Evolutionary conservation across 1,140 invertebrate species (phyloP).

Genomic region (Apocrypta bakeri): DNA sequence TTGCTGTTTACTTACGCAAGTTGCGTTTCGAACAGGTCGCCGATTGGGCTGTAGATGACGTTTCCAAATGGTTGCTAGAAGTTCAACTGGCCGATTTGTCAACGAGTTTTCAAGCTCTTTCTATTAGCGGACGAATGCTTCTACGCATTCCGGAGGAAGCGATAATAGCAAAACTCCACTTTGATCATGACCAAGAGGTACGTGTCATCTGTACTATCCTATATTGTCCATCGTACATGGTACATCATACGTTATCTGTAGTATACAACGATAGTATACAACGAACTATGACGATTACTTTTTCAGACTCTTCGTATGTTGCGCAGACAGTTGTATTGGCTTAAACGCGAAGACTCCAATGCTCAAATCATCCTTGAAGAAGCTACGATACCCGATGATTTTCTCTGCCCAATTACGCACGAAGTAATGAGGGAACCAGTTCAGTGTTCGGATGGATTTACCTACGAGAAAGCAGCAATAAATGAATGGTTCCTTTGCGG

Average conservation of each 20-base stretch:
- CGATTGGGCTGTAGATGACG: conserved; percentile 79
- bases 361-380: conserved; percentile 56
- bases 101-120: conserved; percentile 71
- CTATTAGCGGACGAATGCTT: conserved; percentile 78
- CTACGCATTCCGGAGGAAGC: conserved; percentile 75
- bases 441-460: conserved; percentile 85
- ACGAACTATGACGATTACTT: conserved; percentile 13
- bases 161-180: conserved; percentile 74
- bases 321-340: conserved; percentile 74
- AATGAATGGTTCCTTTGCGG: conserved; percentile 84
- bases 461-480: conserved; percentile 85
- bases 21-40: conserved; percentile 58
- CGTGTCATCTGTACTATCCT: background rate
- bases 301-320: conserved; percentile 60
- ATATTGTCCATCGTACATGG: background rate
- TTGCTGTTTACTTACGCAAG: no score
- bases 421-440: conserved; percentile 88
- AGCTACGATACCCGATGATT: conserved; percentile 78
- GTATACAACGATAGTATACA: no score
- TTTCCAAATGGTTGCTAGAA: conserved; percentile 79
- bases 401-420: conserved; percentile 88
- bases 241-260: no score
- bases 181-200: conserved; percentile 67
- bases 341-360: conserved; percentile 70
- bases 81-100: conserved; percentile 75